A percentile compares a stretch with the other conserved stretches of the same genome.
Conservation (phyloP, 92 coral and sea anemone species). For the Anthopleura xanthogrammica region DNA sequence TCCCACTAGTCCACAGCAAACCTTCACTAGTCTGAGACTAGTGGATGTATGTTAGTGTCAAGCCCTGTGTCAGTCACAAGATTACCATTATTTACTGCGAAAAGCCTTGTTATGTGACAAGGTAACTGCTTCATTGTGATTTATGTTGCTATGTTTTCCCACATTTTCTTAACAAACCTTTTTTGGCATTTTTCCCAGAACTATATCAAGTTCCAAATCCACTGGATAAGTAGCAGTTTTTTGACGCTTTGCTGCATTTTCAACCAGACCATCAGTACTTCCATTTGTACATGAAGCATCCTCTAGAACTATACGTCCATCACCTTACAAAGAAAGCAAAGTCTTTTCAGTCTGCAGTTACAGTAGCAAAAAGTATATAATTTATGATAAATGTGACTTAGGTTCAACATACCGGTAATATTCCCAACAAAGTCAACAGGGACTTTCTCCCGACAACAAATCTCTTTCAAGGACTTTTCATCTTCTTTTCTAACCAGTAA, state of each 20-base stretch:
- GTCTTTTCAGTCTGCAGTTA: background rate
- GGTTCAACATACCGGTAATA: conserved; percentile 72
- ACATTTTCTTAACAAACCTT: conserved; percentile 47
- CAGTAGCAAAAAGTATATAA: background rate
- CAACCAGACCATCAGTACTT: conserved; percentile 22
- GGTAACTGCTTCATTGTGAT: no score
- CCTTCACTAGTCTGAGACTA: no score
- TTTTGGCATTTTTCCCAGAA: conserved; percentile 94
- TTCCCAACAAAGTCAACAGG: conserved; percentile 89
- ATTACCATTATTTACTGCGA: no score
- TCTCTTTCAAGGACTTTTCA: conserved; percentile 50
- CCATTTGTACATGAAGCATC: conserved; percentile 55
- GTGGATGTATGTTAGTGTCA: no score
- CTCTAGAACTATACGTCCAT: conserved; percentile 87
- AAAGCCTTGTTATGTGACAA: no score
- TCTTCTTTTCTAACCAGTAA: conserved; percentile 71
- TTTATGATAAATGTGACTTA: background rate
- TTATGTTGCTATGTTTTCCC: background rate
- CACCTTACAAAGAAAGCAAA: conserved; percentile 50
- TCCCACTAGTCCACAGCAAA: no score
- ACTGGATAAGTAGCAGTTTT: conserved; percentile 71
- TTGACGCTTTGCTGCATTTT: conserved; percentile 54
- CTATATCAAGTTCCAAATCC: conserved; percentile 94
- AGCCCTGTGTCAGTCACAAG: no score
- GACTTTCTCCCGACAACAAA: conserved; percentile 90